Base-by-base conservation (phyloP, 2,113 vertebrate genomes). In the Sterrhoptilus dennistouni region DNA sequence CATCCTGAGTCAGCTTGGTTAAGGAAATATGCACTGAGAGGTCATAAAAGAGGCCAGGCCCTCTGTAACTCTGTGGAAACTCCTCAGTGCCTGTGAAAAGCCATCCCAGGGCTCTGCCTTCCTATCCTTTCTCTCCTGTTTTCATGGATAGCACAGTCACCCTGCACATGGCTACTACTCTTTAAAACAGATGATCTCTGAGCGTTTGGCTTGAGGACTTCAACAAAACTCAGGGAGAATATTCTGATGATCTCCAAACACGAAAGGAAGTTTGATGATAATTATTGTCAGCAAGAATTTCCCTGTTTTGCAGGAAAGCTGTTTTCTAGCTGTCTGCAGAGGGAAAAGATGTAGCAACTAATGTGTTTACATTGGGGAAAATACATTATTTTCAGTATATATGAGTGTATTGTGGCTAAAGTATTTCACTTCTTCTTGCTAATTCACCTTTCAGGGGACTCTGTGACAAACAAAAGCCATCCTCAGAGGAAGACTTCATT, bases 1-100 rank as follows among this genome's bases (percentile, higher is more conserved):
- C 78, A 95, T 91, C 93, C 87, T 69, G 81, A 95, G 91, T 79
- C 91, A 91, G 60, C 74, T 76, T 72, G 79, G 74, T 91, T 76
- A 85, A 93, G 94, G 93, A 91, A 96, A 90, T 85, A 70, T 8
- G 57, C 74, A 35, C 70, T 72, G 66, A 68, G 89, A 91, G 94
- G 84, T 95, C 89, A 89, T 19, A 45, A 68, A 87, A 33, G 81
- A 79, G 94, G 80, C 89, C 90, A 85, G 57, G 28, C 14, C 35
- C 65, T 82, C 69, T 80, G 25, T 40, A 70, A 40, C 38, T 53
- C 70, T 68, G 44, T 5, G 38, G 80, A 82, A 52, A 71, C 24
- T 56, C 54, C 21, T 77, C 79, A 74, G 66, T 50, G 79, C 50
- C 72, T 57, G 40, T 49, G 79, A 29, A 72, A 21, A 61, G 65